Percentiles rank a stretch among this genome's conserved stretches.
Evolutionary conservation across 2,888 invertebrate genomes (phyloP).

Genomic region (Brassicogethes aeneus): DNA sequence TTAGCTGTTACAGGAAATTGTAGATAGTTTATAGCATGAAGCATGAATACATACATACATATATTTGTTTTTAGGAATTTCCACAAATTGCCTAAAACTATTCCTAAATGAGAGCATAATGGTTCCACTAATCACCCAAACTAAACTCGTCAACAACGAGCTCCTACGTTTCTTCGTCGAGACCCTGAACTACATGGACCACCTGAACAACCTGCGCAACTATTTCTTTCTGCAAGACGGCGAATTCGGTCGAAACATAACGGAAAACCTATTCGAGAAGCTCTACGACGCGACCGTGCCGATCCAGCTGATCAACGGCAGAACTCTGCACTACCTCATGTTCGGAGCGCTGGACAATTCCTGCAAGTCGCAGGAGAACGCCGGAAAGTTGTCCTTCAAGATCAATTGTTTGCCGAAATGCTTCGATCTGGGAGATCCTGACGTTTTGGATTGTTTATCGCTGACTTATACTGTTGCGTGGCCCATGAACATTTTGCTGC

Average conservation of each 20-base stretch:
- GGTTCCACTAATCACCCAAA: conserved; percentile 59
- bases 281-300: conserved; percentile 57
- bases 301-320: conserved; percentile 58
- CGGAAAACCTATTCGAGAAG: conserved; percentile 58
- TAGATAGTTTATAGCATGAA: too few species aligned
- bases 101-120: conserved; percentile 43
- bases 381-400: conserved; percentile 54
- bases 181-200: conserved; percentile 58
- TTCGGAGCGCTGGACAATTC: conserved; percentile 61
- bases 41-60: too few species aligned
- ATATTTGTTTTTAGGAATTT: too few species aligned
- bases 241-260: conserved; percentile 66
- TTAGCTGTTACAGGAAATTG: too few species aligned
- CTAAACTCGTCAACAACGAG: conserved; percentile 62
- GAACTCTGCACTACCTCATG: conserved; percentile 58
- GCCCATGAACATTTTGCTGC: conserved; percentile 72
- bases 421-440: conserved; percentile 56
- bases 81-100: conserved; percentile 28
- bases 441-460: conserved; percentile 58
- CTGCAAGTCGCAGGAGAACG: conserved; percentile 52
- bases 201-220: conserved; percentile 64
- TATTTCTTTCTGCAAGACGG: conserved; percentile 75
- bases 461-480: conserved; percentile 63
- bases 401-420: conserved; percentile 52
- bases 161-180: conserved; percentile 60